Evolutionary conservation across 1,140 invertebrate genomes (phyloP), one percentile per base, ranked within the genome.

Genomic region (Brachionus paranguensis): DNA sequence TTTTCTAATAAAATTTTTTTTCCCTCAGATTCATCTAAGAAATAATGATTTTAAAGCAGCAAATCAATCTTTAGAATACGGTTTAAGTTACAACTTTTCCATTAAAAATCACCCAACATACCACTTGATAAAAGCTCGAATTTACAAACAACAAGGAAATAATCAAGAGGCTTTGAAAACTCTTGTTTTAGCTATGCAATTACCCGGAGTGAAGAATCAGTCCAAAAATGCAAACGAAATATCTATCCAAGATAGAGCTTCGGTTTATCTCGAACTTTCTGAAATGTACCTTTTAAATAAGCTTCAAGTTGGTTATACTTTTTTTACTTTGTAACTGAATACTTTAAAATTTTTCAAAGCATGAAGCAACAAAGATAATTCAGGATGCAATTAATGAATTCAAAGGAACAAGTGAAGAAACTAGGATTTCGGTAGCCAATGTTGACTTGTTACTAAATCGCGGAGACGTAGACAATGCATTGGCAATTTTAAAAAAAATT

Each of bases 21-120:
- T 7, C 11, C 14, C 45, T 12, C 11, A 89, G 89, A 94, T 96
- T 70, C 92, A 94, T 79, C 87, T 92, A 11, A 87, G 89, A 78
- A 93, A 94, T 88, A 92, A 93, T 50, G 92, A 93, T 85, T 94
- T 92, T 86, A 91, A 93, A 41, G 91, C 93, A 86, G 96, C 95
- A 0, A 91, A 93, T 17, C 94, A 96, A 87, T 93, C 92, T 81
- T 89, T 98, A 33, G 95, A 98, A 90, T 91, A 93, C 83, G 95
- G 94, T 83, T 89, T 97, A 0, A 96, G 95, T 86, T 93, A 94
- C 87, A 95, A 97, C 89, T 97, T 98, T 87, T 93, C 95, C 89
- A 93, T 92, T 85, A 85, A 95, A 86, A 95, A 98, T 83, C 93
- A 94, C 88, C 94, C 95, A 0, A 90, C 96, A 86, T 99, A 95